Conservation (phyloP, 1,140 invertebrate species). For the Musca vetustissima region DNA sequence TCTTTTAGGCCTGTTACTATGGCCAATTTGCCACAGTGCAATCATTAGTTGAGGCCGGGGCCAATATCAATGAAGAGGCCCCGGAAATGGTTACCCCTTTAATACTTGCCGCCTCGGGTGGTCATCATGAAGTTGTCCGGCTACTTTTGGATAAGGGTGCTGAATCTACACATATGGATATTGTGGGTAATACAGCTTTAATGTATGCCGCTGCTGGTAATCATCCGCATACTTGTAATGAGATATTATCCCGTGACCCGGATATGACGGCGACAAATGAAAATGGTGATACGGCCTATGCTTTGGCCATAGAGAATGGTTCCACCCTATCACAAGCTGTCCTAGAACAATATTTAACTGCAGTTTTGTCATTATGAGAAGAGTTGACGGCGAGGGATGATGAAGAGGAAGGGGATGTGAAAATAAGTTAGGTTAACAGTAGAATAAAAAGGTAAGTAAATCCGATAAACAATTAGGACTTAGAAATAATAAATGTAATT, state of each 20-base stretch:
- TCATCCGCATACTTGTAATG: constrained; percentile 82
- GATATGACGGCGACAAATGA: constrained; percentile 78
- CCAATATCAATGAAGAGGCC: constrained; percentile 71
- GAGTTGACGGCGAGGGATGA: neutral
- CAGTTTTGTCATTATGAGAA: constrained; percentile 37
- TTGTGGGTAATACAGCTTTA: constrained; percentile 83
- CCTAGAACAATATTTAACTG: constrained; percentile 51
- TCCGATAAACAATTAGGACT: no score
- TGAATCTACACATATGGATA: constrained; percentile 76
- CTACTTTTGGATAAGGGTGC: constrained; percentile 76
- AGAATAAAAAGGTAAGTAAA: no score
- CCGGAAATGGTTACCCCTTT: constrained; percentile 81
- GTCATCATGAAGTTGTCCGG: constrained; percentile 83
- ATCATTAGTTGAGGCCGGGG: constrained; percentile 68
- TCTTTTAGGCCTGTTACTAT: constrained; percentile 68
- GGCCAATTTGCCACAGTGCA: constrained; percentile 76
- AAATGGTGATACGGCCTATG: constrained; percentile 79
- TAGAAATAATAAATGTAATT: no score
- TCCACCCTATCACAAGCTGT: constrained; percentile 44
- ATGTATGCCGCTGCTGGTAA: constrained; percentile 88
- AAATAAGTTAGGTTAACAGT: neutral
- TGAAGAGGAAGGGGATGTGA: neutral
- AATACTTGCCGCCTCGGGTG: constrained; percentile 80
- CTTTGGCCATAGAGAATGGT: constrained; percentile 65
- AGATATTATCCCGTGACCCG: constrained; percentile 72